Conservation (phyloP, 2,888 invertebrate genomes). For the Hypercompe scribonia region DNA sequence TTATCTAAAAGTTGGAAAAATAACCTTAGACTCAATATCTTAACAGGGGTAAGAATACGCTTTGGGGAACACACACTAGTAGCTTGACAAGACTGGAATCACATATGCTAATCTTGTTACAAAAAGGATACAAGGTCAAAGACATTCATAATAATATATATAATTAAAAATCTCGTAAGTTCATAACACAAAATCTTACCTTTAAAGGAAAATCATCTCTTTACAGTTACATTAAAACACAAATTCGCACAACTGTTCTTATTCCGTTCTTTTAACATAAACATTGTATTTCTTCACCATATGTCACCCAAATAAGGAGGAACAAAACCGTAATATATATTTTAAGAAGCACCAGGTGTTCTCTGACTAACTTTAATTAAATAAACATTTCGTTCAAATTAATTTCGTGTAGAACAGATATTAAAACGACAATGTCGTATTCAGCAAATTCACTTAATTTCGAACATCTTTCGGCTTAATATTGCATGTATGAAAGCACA, state of each 20-base stretch:
- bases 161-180: neutral
- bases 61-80: neutral
- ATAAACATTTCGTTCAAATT: slow-evolving; percentile 18
- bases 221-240: neutral
- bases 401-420: slow-evolving; percentile 11
- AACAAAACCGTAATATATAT: slow-evolving; percentile 15
- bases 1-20: too few relatives aligned
- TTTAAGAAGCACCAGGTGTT: slow-evolving; percentile 12
- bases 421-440: slow-evolving; percentile 11
- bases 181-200: neutral
- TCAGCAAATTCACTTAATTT: slow-evolving; percentile 1
- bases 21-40: too few relatives aligned
- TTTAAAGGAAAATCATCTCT: neutral
- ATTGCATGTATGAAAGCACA: neutral
- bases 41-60: neutral
- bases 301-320: slow-evolving; percentile 14
- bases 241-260: neutral
- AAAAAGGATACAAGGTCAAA: neutral
- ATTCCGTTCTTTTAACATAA: neutral
- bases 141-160: neutral
- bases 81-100: neutral
- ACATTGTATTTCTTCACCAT: slow-evolving; percentile 5
- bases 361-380: slow-evolving; percentile 18
- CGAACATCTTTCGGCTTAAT: neutral
- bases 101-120: neutral